Conservation (phyloP, 2,113 vertebrate genomes). For the Butorides virescens region DNA sequence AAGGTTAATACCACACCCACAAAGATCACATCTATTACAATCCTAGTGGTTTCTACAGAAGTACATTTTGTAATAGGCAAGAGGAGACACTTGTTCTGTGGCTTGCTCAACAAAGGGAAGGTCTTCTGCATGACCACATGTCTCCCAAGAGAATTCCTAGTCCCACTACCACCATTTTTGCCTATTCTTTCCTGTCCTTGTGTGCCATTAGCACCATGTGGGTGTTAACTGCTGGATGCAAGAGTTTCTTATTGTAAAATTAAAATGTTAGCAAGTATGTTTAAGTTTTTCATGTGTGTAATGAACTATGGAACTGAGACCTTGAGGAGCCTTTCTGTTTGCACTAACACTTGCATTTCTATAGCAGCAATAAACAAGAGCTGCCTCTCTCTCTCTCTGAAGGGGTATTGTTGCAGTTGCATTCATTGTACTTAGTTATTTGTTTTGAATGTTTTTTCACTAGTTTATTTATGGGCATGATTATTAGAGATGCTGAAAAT, state of each 20-base stretch:
- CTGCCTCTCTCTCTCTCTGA: accelerated
- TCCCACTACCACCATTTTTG: neutral
- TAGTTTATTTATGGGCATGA: neutral
- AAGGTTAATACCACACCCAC: neutral
- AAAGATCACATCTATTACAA: neutral
- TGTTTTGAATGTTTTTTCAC: neutral
- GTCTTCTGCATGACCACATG: accelerated
- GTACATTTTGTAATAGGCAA: neutral
- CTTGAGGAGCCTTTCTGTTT: neutral
- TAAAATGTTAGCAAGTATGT: neutral
- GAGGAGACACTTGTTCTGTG: neutral
- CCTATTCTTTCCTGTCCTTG: neutral
- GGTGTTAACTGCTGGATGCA: neutral
- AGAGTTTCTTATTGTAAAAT: neutral
- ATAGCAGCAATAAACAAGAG: neutral
- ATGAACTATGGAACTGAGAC: neutral
- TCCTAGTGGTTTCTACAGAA: neutral
- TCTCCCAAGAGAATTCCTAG: neutral
- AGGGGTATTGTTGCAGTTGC: neutral
- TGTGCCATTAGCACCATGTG: neutral
- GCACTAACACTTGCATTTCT: neutral
- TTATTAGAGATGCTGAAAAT: neutral
- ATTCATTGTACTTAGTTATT: neutral
- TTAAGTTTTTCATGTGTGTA: neutral
- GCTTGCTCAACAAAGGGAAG: neutral